Conservation (phyloP, 2,797 vertebrate species). For the Psittacula echo region DNA sequence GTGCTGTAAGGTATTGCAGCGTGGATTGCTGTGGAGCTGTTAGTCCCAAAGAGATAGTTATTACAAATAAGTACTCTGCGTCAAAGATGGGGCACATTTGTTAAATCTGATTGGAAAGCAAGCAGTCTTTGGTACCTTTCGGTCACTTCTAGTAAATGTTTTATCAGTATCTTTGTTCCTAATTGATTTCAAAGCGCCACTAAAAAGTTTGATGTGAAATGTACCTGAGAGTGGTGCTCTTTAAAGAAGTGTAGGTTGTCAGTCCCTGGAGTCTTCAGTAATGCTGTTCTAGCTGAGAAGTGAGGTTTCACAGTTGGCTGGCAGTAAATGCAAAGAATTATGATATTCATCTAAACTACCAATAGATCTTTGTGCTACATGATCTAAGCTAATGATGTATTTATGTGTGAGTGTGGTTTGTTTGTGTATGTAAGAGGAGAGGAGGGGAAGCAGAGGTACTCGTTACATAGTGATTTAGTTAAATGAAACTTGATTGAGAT, state of each 20-base stretch:
- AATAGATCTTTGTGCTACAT: not conserved
- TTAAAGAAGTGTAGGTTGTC: not conserved
- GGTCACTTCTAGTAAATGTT: not conserved
- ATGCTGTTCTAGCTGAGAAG: not conserved
- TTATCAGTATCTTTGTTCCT: not conserved
- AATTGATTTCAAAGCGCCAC: not conserved
- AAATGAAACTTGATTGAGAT: not conserved
- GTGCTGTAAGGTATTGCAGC: not conserved
- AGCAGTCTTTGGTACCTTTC: not conserved
- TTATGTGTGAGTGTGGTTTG: not conserved
- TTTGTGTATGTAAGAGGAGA: not conserved
- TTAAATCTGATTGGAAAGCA: not conserved
- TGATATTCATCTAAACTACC: not conserved
- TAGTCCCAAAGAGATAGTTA: not conserved
- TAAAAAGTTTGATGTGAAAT: not conserved
- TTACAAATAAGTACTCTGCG: not conserved
- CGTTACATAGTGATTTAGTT: accelerated
- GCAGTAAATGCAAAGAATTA: not conserved
- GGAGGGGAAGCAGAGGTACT: not conserved
- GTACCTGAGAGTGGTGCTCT: not conserved
- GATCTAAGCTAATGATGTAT: not conserved
- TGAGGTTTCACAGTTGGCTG: not conserved
- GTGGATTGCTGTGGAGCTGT: not conserved
- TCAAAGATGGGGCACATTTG: not conserved
- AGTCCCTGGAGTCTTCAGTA: not conserved